Evolutionary conservation across 2,113 vertebrate species (phyloP), one percentile per base, ranked within the genome.

Genomic region (Ursus arctos): DNA sequence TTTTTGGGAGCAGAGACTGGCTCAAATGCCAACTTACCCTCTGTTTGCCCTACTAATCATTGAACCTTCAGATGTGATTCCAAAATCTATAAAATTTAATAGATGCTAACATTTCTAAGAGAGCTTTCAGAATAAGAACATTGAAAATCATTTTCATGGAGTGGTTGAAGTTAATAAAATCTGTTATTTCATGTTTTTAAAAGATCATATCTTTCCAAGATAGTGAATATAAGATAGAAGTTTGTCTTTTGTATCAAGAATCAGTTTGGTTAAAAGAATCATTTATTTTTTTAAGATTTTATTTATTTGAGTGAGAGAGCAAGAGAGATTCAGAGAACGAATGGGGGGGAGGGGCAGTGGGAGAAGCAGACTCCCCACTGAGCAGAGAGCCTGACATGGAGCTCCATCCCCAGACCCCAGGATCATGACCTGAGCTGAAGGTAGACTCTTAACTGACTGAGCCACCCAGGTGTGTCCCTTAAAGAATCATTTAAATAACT

Each of bases 51-150:
- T 77, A 89, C 31, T 69, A 40, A 76, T 76, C 22, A 71, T 26
- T 67, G 43, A 96, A 33, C 0, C 21, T 40, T 53, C 6, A 91
- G 19, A 19, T 91, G 28, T 28, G 24, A 59, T 72, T 80, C 71
- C 8, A 74, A 80, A 95, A 79, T 81, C 26, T 84, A 51, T 33
- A 63, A 92, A 88, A 95, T 31, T 63, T 87, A 87, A 79, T 16
- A 91, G 16, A 88, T n/a, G 33, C 14, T 92, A 69, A 82, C 21
- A 97, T 92, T 94, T 65, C 36, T 59, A 72, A 91, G 24, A 85
- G 8, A 82, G 21, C 2, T 31, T 81, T 83, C 51, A 83, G 33
- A 65, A 49, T 77, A n/a, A 91, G 51, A 83, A 49, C 7, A 72
- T 84, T 87, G 90, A 65, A 85, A 96, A 55, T 72, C 0, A 28